Evolutionary conservation across 2,113 vertebrate species (phyloP).

Genomic region (Heptranchias perlo): DNA sequence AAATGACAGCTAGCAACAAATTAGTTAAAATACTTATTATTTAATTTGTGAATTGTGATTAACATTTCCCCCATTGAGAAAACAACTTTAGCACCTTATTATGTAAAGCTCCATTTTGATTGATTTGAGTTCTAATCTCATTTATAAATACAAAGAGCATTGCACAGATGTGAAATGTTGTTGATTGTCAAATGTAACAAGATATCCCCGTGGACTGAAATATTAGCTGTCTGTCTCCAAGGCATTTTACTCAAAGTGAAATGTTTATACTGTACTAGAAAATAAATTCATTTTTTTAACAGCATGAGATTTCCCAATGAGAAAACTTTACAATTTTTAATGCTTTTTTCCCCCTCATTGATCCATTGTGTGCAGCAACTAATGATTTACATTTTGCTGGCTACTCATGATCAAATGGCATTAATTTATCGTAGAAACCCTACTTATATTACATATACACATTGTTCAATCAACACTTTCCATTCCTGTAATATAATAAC

Average conservation of each 20-base stretch:
- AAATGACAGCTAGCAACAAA: neutral
- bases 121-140: neutral
- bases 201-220: neutral
- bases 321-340: neutral
- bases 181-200: neutral
- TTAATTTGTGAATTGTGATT: neutral
- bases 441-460: neutral
- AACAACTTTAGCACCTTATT: neutral
- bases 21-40: neutral
- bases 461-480: neutral
- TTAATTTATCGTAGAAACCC: neutral
- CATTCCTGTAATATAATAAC: neutral
- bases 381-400: neutral
- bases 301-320: neutral
- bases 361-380: neutral
- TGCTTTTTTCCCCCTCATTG: neutral
- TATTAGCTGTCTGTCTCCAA: neutral
- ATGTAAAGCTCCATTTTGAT: neutral
- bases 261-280: neutral
- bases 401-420: neutral
- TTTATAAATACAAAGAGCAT: neutral
- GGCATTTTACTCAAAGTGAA: neutral
- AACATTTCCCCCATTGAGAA: too few species aligned
- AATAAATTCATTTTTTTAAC: neutral
- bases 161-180: neutral